Percentiles rank a stretch among this genome's conserved stretches.
Evolutionary conservation across 2,888 invertebrate species (phyloP).

Genomic region (Latheticus oryzae): DNA sequence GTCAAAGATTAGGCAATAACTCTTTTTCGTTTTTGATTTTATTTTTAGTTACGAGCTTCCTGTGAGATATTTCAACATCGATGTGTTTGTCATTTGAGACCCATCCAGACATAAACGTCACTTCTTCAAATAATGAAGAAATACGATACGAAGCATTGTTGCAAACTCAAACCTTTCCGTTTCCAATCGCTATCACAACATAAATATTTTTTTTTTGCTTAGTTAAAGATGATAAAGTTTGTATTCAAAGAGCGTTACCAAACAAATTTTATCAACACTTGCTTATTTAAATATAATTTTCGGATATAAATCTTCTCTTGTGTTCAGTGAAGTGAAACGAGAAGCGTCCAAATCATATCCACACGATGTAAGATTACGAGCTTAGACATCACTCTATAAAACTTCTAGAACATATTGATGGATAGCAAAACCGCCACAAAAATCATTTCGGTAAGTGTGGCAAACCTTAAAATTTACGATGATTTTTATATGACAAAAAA

Average conservation of each 20-base stretch:
- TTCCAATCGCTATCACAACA: constrained; percentile 22
- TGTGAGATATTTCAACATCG: constrained; percentile 47
- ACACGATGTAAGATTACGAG: constrained; percentile 28
- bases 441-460: constrained; percentile 18
- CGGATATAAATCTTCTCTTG: constrained; percentile 6
- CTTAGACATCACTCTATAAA: constrained; percentile 20
- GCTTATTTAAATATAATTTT: constrained; percentile 19
- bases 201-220: constrained; percentile 32
- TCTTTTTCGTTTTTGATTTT: constrained; percentile 22
- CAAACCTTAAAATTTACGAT: constrained; percentile 14
- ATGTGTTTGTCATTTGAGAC: constrained; percentile 43
- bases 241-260: constrained; percentile 18
- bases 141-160: constrained; percentile 20
- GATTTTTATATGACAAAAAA: constrained; percentile 12
- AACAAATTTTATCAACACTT: constrained; percentile 31
- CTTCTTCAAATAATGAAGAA: constrained; percentile 20
- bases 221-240: constrained; percentile 6
- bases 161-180: constrained; percentile 21
- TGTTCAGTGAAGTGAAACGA: constrained; percentile 10
- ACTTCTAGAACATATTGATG: constrained; percentile 30
- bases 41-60: constrained; percentile 36
- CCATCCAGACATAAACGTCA: constrained; percentile 11
- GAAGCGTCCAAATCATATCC: constrained; percentile 25
- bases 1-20: constrained; percentile 18
- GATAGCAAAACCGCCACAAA: constrained; percentile 10